These are phyloP conservation scores for Piaya cayana DNA, from an alignment of 2,113 vertebrate species.

Conservation along the genomic window DNA sequence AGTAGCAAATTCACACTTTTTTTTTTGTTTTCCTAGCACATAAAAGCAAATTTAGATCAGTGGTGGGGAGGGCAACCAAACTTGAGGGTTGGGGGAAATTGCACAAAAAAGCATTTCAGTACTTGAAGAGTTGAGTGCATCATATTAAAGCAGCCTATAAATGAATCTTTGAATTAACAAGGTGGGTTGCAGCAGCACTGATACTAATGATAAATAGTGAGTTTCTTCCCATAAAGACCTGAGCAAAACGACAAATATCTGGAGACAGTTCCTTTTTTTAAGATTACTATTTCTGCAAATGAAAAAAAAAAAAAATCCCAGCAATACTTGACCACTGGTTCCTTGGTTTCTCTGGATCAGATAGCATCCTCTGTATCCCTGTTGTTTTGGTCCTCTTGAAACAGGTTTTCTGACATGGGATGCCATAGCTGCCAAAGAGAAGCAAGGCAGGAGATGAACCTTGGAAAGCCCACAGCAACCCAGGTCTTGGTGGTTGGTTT, in stretches of 20 bases:
- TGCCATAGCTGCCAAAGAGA: neutral
- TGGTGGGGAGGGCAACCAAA: neutral
- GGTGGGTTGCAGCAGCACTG: neutral
- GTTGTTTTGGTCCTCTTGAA: neutral
- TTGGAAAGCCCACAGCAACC: neutral
- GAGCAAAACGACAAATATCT: rapidly evolving
- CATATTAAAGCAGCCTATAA: neutral
- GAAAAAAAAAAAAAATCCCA: neutral
- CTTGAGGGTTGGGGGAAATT: neutral
- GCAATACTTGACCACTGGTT: neutral
- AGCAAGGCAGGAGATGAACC: neutral
- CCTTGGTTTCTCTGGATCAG: neutral
- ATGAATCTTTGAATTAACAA: neutral
- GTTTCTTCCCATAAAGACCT: neutral
- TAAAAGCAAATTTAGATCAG: constrained; percentile 49
- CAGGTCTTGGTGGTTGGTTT: neutral
- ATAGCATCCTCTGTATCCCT: neutral
- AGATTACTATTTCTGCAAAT: neutral
- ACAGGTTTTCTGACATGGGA: rapidly evolving
- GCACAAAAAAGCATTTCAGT: neutral
- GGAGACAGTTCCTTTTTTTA: neutral
- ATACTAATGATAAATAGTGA: neutral
- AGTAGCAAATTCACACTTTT: constrained; percentile 57
- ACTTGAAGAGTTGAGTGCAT: neutral
- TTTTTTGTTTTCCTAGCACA: constrained; percentile 41